Evolutionary conservation across 2,888 invertebrate species (phyloP), one percentile per base, ranked within the genome.

Genomic region (Euphydryas editha): DNA sequence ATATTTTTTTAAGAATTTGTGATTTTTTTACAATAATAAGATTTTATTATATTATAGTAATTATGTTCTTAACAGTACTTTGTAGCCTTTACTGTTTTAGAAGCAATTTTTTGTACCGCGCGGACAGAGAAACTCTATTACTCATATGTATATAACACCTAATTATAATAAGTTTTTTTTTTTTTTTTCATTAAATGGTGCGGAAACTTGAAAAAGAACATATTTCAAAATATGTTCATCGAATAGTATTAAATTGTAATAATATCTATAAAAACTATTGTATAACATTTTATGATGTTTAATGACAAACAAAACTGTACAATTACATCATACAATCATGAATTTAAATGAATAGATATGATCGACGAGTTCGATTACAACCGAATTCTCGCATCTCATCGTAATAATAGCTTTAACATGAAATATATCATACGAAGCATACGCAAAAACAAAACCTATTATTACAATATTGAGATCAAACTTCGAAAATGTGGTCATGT

Each of bases 391-490:
- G 46, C 61, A 65, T 68, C 57, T 64, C 61, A 59, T 61, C 54
- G 64, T 69, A 69, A 69, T 69, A 64, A 69, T 30, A 64, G 51
- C 36, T 51, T 49, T 49, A 64, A 64, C 63, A 63, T 42, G 24
- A 58, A 20, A 49, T 49, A 58, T 63, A 62, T 42, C 36, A 55
- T 39, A 57, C 47, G 37, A 57, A 55, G 13, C 36, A 62, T 47
- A 47, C 21, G 47, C 36, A 37, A 36, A 49, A 57, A 51, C 39
- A 51, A 42, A 57, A 57, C 58, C 36, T 54, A 54, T 54, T 36
- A 54, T 54, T 54, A 10, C 17, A 54, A 54, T 51, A 51, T 54
- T 54, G 21, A 63, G 67, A 69, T 42, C 61, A 42, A 64, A 42
- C 39, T 56, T 58, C 42, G 39, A 59, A 68, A 68, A 51, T 49